A percentile compares a stretch with the other conserved stretches of the same genome.
phyloP scores from a whole-genome alignment of 23 tunicate genomes.

The Trididemnum clinides region DNA sequence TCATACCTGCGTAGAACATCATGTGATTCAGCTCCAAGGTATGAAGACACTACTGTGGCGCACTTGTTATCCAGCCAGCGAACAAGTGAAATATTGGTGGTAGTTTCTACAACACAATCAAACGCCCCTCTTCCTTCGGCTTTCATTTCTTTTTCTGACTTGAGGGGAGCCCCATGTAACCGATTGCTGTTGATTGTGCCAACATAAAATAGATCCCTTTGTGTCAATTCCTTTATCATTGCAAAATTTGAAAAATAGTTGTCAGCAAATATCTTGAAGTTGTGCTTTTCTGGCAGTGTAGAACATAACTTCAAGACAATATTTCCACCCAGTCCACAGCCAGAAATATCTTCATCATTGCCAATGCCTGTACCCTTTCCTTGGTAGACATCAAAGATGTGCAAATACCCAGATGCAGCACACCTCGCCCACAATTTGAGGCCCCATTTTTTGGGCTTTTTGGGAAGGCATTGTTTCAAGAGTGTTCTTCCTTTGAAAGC shows the following conservation, averaged over 20 bases:
- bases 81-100: not conserved
- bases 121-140: not conserved
- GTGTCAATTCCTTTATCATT: not conserved
- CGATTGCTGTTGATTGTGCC: not conserved
- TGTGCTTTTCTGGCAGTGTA: not conserved
- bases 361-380: not conserved
- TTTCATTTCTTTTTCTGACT: not conserved
- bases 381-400: not conserved
- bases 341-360: not conserved
- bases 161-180: not conserved
- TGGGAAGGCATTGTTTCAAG: not conserved
- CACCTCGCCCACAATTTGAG: not conserved
- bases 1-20: not conserved
- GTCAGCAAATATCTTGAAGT: not conserved
- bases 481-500: not conserved
- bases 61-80: slow-evolving; percentile 10
- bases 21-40: not conserved
- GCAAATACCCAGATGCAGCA: not conserved
- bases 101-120: not conserved
- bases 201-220: not conserved
- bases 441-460: not conserved
- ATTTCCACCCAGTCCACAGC: not conserved
- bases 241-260: not conserved
- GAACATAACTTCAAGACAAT: not conserved
- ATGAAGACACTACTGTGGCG: not conserved